phyloP scores from a whole-genome alignment of 1,140 invertebrate genomes.

The Drosophila repleta region DNA sequence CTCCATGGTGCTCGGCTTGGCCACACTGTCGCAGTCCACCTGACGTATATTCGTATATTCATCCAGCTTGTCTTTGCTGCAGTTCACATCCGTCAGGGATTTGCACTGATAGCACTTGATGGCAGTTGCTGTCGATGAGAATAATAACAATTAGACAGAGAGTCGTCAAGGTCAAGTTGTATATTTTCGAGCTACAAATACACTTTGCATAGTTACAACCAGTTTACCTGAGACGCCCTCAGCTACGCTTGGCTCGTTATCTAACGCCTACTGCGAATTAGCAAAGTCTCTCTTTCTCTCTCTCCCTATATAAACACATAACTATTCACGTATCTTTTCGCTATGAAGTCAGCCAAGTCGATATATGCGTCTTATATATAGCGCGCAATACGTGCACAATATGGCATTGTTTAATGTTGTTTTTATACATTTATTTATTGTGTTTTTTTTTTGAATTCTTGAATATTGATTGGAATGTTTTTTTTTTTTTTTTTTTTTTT shows the following conservation, averaged over 20 bases:
- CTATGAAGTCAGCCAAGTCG: conserved; percentile 53
- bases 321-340: conserved; percentile 9
- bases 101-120: conserved; percentile 81
- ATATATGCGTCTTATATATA: conserved; percentile 19
- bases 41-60: conserved; percentile 53
- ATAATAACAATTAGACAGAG: neutral
- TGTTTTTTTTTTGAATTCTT: neutral
- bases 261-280: conserved; percentile 53
- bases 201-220: conserved; percentile 48
- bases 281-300: too few relatives aligned
- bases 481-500: neutral
- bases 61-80: conserved; percentile 70
- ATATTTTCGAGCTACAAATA: neutral
- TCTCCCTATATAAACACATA: neutral
- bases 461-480: neutral
- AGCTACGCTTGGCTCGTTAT: conserved; percentile 28
- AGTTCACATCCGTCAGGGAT: conserved; percentile 74
- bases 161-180: neutral
- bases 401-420: conserved; percentile 11
- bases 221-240: conserved; percentile 45
- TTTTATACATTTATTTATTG: neutral
- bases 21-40: conserved; percentile 68
- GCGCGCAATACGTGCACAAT: conserved; percentile 50
- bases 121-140: conserved; percentile 55
- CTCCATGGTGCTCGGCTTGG: conserved; percentile 66